Evolutionary conservation across 1,140 invertebrate genomes (phyloP).

Genomic region (Hycleus cichorii): DNA sequence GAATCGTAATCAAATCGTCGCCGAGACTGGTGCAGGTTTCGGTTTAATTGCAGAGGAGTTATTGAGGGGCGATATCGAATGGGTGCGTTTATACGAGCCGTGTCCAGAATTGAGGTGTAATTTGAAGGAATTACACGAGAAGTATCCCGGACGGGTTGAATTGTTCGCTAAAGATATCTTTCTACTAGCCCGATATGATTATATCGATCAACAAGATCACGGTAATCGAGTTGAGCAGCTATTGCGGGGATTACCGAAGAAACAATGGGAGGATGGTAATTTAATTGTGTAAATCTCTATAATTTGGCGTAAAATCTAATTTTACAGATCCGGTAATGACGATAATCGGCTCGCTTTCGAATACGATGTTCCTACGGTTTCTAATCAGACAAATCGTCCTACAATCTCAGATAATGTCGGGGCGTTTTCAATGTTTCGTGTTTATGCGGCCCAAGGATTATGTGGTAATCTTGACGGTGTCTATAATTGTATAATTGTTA

Average conservation of each 20-base stretch:
- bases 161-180: constrained; percentile 33
- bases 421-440: constrained; percentile 30
- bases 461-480: constrained; percentile 20
- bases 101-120: constrained; percentile 27
- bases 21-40: constrained; percentile 33
- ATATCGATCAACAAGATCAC: constrained; percentile 31
- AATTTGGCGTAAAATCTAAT: background rate
- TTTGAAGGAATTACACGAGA: constrained; percentile 19
- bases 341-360: constrained; percentile 29
- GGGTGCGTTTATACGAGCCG: constrained; percentile 31
- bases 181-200: constrained; percentile 20
- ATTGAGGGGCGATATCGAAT: constrained; percentile 20
- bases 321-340: constrained; percentile 31
- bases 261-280: constrained; percentile 35
- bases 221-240: constrained; percentile 26
- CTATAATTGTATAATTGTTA: background rate
- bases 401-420: constrained; percentile 27
- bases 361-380: constrained; percentile 28
- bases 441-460: constrained; percentile 30
- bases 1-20: too few species aligned
- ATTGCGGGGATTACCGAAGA: constrained; percentile 30
- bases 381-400: constrained; percentile 28
- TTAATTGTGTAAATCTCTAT: background rate
- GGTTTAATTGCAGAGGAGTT: constrained; percentile 31
- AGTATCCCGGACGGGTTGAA: constrained; percentile 21